phyloP scores from a whole-genome alignment of 2,797 vertebrate species.

The Falco columbarius region DNA sequence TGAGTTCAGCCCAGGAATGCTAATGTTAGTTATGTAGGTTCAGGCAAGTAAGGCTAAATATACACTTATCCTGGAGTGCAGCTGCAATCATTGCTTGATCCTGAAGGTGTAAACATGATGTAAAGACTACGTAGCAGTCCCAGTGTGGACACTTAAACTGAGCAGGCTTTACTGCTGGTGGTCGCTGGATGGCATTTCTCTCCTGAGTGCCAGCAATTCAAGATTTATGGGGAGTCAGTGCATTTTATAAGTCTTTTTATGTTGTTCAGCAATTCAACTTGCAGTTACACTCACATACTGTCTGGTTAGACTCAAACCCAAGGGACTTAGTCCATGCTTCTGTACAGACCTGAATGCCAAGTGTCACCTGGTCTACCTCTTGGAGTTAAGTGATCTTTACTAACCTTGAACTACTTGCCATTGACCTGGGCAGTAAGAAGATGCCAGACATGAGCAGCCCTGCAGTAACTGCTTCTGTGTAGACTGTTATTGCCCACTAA shows the following conservation, averaged over 20 bases:
- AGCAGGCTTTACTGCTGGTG: background rate
- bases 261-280: background rate
- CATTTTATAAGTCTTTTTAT: background rate
- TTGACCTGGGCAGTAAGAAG: background rate
- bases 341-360: background rate
- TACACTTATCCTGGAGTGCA: background rate
- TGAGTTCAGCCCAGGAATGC: background rate
- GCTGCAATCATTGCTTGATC: background rate
- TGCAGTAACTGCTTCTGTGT: background rate
- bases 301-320: background rate
- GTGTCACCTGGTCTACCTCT: background rate
- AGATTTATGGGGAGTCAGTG: background rate
- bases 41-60: background rate
- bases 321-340: background rate
- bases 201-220: background rate
- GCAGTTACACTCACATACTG: background rate
- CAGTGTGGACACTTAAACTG: background rate
- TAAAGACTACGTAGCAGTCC: background rate
- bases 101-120: background rate
- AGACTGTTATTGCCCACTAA: background rate
- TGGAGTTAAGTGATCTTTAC: background rate
- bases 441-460: background rate
- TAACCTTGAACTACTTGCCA: background rate
- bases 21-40: background rate
- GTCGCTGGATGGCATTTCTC: background rate